Evolutionary conservation across 2,113 vertebrate species (phyloP), one percentile per base, ranked within the genome.

Genomic region (Aptenodytes patagonicus): DNA sequence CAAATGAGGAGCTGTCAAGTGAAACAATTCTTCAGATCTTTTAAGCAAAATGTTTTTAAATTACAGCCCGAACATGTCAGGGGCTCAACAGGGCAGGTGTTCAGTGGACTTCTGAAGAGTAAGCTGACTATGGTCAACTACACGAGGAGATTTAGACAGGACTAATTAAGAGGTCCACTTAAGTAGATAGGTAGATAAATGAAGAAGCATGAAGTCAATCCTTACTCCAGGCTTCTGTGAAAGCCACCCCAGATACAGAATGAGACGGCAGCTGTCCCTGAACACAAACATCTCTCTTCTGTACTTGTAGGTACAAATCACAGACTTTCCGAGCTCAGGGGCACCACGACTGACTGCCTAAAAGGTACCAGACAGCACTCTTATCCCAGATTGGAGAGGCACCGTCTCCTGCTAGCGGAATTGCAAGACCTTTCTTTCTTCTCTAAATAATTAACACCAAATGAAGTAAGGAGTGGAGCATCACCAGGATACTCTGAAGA

Each of bases 351-450:
- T 3, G 8, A 7, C 51, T 47, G 20, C 40, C 25, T 31, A 19
- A 36, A 14, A 18, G n/a, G 18, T 5, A 28, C 32, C 40, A 9
- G 22, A 9, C 3, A 22, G 14, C 16, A 2, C 16, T 11, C 24
- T 11, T 14, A 20, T 7, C 32, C 38, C 7, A 9, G 1, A 3
- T 1, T 16, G 22, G 31, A 47, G 46, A n/a, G n/a, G 11, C n/a
- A 40, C 58, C 52, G 31, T 17, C 55, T 40, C 28, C 49, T n/a
- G 6, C 31, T 5, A 55, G 28, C 25, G 17, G 10, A 46, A 34
- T 3, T 13, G 17, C 34, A 58, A 22, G 18, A n/a, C 31, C 26
- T 28, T 24, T 2, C 20, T n/a, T 52, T 28, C 25, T 66, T 44
- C 66, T 42, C 21, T 17, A 34, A 38, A 10, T 29, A 51, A 89